These are phyloP conservation scores for Helarctos malayanus DNA, from an alignment of 2,797 vertebrate species.

Conservation along the genomic window DNA sequence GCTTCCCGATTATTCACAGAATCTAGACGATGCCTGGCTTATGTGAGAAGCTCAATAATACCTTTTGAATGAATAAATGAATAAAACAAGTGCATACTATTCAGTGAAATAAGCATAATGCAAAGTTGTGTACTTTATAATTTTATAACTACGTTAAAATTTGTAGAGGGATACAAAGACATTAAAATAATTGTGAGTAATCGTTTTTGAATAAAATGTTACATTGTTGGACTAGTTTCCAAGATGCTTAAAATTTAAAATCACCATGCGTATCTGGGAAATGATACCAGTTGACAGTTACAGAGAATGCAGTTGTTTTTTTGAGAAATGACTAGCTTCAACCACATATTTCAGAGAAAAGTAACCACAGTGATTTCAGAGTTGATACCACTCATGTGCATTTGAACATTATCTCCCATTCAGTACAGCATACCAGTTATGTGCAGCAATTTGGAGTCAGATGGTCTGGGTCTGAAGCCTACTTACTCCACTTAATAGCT, in stretches of 20 bases:
- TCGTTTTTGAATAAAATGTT: conserved; percentile 27
- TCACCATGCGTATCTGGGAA: background rate
- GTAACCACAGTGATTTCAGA: conserved; percentile 39
- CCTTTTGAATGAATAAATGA: conserved; percentile 45
- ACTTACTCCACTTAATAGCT: background rate
- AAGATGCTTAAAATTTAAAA: conserved; percentile 54
- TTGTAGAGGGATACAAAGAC: background rate
- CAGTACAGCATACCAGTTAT: background rate
- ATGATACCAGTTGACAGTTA: background rate
- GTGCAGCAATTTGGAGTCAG: background rate
- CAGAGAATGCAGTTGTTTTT: background rate
- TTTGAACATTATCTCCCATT: background rate
- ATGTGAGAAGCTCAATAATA: background rate
- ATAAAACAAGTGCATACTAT: background rate
- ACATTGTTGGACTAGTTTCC: background rate
- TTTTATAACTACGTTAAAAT: background rate
- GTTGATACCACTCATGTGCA: background rate
- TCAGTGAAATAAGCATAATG: conserved; percentile 41
- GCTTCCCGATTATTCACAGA: background rate
- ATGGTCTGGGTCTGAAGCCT: background rate
- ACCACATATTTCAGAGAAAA: conserved; percentile 32
- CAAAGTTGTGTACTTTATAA: background rate
- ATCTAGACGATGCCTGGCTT: background rate
- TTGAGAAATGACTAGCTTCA: conserved; percentile 34
- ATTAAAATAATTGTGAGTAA: conserved; percentile 48